phyloP scores from a whole-genome alignment of 53 echinoderm and acorn worm species.

The Arbacia lixula region DNA sequence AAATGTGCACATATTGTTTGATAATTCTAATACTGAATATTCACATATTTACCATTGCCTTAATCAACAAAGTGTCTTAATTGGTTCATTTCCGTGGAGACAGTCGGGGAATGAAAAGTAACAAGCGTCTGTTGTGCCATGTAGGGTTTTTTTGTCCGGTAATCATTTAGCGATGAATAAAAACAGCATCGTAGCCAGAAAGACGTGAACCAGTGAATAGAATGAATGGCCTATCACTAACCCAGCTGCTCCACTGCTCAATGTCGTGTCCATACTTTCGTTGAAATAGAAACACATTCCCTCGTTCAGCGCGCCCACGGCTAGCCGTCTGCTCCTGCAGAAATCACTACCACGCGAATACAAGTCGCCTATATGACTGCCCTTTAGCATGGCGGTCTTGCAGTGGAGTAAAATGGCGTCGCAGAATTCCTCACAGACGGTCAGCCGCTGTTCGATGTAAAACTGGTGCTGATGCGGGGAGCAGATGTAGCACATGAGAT shows the following conservation, averaged over 20 bases:
- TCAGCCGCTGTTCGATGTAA: slow-evolving; percentile 77
- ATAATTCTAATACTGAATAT: no score
- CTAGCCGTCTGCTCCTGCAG: slow-evolving; percentile 82
- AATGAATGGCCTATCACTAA: no score
- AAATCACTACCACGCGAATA: slow-evolving; percentile 80
- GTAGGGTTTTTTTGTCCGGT: no score
- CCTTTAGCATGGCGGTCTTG: slow-evolving; percentile 86
- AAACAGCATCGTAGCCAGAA: no score
- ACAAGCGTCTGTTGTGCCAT: no score
- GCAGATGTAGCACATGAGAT: slow-evolving; percentile 98
- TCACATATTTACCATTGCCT: no score
- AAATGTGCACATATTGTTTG: no score
- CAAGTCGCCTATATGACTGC: slow-evolving; percentile 73
- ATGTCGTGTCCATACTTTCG: slow-evolving; percentile 64
- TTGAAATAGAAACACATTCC: slow-evolving; percentile 82
- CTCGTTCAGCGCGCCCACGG: slow-evolving; percentile 51
- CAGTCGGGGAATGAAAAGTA: no score
- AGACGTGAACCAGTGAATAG: no score
- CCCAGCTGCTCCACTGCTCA: background rate
- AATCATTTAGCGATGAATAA: no score
- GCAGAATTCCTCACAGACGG: slow-evolving; percentile 91
- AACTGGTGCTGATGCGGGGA: slow-evolving; percentile 86
- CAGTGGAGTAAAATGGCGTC: slow-evolving; percentile 76
- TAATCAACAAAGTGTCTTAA: no score
- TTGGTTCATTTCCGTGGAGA: no score